Evolutionary conservation across 1,140 invertebrate genomes (phyloP).

Genomic region (Drosophila grimshawi): DNA sequence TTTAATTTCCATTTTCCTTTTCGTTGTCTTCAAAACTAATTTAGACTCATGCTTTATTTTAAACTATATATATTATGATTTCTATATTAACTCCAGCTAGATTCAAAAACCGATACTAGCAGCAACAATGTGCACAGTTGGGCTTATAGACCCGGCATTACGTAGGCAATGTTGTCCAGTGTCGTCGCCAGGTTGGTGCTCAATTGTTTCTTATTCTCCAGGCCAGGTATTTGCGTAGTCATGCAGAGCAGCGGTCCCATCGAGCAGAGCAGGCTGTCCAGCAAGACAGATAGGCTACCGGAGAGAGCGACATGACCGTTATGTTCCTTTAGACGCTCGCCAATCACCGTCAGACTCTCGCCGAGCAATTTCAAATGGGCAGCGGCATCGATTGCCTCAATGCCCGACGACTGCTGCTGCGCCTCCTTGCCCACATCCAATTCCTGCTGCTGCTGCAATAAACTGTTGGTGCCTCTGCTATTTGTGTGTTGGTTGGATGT

Average conservation of each 20-base stretch:
- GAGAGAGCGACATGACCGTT: slow-evolving; percentile 98
- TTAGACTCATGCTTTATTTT: slow-evolving; percentile 1
- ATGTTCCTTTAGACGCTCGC: slow-evolving; percentile 95
- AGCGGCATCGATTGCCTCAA: slow-evolving; percentile 94
- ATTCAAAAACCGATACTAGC: not conserved
- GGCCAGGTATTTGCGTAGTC: slow-evolving; percentile 92
- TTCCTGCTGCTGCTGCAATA: not conserved
- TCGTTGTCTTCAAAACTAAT: slow-evolving; percentile 10
- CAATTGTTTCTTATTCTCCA: slow-evolving; percentile 86
- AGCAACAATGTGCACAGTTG: no score
- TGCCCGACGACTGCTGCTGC: slow-evolving; percentile 87
- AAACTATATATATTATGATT: slow-evolving; percentile 10
- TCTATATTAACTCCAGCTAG: slow-evolving; percentile 11
- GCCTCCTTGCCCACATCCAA: slow-evolving; percentile 1
- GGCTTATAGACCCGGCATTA: slow-evolving; percentile 96
- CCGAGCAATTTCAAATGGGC: slow-evolving; percentile 96
- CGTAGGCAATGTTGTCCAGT: slow-evolving; percentile 97
- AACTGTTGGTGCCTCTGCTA: not conserved
- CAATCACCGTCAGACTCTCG: slow-evolving; percentile 96
- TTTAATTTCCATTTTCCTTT: not conserved
- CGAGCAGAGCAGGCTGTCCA: slow-evolving; percentile 97
- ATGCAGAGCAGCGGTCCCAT: slow-evolving; percentile 95
- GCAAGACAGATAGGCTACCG: slow-evolving; percentile 95
- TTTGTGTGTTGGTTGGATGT: not conserved
- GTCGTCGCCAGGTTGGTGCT: slow-evolving; percentile 90